These are phyloP conservation scores for Osmerus mordax DNA, from an alignment of 2,113 vertebrate species.

Conservation along the genomic window DNA sequence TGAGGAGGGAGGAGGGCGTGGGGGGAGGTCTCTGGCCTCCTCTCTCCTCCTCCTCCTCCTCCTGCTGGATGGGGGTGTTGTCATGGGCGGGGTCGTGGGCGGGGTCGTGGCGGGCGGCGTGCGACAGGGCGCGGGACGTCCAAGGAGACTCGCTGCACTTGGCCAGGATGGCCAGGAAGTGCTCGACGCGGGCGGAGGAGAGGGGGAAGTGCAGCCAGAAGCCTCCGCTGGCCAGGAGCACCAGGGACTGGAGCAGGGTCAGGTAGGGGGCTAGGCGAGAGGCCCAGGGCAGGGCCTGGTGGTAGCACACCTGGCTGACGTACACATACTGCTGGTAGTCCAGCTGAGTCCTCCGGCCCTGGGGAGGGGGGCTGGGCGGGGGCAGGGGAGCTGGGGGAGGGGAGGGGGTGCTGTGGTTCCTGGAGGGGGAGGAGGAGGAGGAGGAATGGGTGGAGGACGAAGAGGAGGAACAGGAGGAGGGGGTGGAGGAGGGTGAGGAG, in stretches of 20 bases:
- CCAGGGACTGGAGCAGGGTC: slow-evolving; percentile 71
- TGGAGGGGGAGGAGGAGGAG: slow-evolving; percentile 3
- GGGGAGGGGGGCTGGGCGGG: slow-evolving; percentile 5
- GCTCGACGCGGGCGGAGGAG: slow-evolving; percentile 78
- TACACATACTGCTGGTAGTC: slow-evolving; percentile 80
- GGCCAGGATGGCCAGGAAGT: slow-evolving; percentile 74
- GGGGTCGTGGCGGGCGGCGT: slow-evolving; percentile 66
- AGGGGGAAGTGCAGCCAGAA: slow-evolving; percentile 83
- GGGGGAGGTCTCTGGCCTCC: background rate
- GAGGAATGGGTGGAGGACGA: background rate
- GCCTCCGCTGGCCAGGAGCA: slow-evolving; percentile 75
- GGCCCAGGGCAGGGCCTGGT: slow-evolving; percentile 73
- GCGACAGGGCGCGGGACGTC: slow-evolving; percentile 77
- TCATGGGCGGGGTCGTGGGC: slow-evolving; percentile 47
- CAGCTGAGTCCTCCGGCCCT: slow-evolving; percentile 65
- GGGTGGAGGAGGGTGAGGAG: background rate
- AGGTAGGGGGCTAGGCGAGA: slow-evolving; percentile 79
- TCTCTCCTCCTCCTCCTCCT: slow-evolving; percentile 11
- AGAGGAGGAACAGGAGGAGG: no score
- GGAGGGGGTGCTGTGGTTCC: background rate
- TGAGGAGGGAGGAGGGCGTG: slow-evolving; percentile 18
- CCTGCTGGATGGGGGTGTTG: slow-evolving; percentile 12
- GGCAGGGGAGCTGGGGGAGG: background rate
- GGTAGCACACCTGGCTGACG: slow-evolving; percentile 79
- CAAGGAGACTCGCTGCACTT: slow-evolving; percentile 82